A percentile compares a stretch with the other conserved stretches of the same genome.
phyloP scores from a whole-genome alignment of 1,140 invertebrate genomes.

The Glomeris maerens region DNA sequence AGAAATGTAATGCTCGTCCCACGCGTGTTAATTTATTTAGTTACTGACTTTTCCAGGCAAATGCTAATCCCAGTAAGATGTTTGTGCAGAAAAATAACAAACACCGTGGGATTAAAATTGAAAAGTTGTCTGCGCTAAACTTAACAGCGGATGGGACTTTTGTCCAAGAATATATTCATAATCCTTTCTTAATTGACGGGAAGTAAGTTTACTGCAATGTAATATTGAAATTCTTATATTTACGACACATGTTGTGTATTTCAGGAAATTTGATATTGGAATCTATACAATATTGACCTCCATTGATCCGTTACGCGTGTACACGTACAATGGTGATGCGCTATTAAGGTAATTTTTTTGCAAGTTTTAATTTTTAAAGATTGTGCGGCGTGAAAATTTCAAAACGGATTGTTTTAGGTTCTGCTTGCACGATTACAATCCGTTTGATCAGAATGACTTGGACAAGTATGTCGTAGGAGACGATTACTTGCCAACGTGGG shows the following conservation, averaged over 20 bases:
- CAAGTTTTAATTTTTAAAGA: neutral
- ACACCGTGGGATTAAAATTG: conserved; percentile 74
- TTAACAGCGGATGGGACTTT: conserved; percentile 60
- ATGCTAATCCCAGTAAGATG: conserved; percentile 47
- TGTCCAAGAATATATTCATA: conserved; percentile 72
- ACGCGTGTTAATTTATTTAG: neutral
- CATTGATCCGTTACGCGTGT: conserved; percentile 73
- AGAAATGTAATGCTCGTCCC: neutral
- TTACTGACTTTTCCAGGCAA: conserved; percentile 30
- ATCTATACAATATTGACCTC: conserved; percentile 86
- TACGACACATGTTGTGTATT: neutral
- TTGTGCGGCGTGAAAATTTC: neutral
- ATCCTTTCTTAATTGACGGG: conserved; percentile 49
- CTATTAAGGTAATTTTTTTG: conserved; percentile 49
- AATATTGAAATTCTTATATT: neutral
- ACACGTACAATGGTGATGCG: conserved; percentile 76
- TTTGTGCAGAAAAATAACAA: conserved; percentile 89
- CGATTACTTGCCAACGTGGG: conserved; percentile 87
- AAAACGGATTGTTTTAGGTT: conserved; percentile 43
- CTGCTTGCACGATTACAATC: conserved; percentile 81
- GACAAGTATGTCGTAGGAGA: conserved; percentile 92
- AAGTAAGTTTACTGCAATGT: conserved; percentile 22
- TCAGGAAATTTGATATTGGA: conserved; percentile 83
- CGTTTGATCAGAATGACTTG: conserved; percentile 62
- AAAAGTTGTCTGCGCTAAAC: conserved; percentile 52